Evolutionary conservation across 2,113 vertebrate genomes (phyloP).

Genomic region (Istiophorus platypterus): DNA sequence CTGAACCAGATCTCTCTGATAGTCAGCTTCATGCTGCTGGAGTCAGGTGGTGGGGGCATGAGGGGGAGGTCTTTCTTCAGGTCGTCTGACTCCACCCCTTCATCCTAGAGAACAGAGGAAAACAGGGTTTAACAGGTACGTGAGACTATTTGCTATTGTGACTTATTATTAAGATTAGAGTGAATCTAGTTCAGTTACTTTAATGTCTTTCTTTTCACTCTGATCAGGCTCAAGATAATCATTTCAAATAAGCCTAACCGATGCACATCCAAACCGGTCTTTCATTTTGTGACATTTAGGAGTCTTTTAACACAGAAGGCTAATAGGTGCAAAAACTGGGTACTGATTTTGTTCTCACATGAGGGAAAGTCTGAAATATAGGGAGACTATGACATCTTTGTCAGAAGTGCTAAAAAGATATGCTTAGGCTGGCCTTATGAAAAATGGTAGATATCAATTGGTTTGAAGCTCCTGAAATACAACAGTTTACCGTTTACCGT

Average conservation of each 20-base stretch:
- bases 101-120: constrained; percentile 87
- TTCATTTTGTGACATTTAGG: not conserved
- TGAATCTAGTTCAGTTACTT: not conserved
- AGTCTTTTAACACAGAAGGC: not conserved
- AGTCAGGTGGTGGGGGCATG: constrained; percentile 97
- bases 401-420: not conserved
- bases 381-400: not conserved
- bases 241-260: not conserved
- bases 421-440: not conserved
- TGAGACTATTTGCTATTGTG: not conserved
- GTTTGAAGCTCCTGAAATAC: not conserved
- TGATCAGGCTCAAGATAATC: not conserved
- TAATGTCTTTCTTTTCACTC: not conserved
- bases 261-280: too few species aligned
- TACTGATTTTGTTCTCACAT: not conserved
- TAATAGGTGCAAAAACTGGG: not conserved
- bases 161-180: not conserved
- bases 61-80: constrained; percentile 97
- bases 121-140: not conserved
- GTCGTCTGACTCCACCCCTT: constrained; percentile 98
- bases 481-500: not conserved
- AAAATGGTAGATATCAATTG: not conserved
- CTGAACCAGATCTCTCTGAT: constrained; percentile 99
- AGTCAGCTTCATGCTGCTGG: constrained; percentile 98
- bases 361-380: not conserved